Evolutionary conservation across 2,888 invertebrate genomes (phyloP).

Genomic region (Cheilosia grossa): DNA sequence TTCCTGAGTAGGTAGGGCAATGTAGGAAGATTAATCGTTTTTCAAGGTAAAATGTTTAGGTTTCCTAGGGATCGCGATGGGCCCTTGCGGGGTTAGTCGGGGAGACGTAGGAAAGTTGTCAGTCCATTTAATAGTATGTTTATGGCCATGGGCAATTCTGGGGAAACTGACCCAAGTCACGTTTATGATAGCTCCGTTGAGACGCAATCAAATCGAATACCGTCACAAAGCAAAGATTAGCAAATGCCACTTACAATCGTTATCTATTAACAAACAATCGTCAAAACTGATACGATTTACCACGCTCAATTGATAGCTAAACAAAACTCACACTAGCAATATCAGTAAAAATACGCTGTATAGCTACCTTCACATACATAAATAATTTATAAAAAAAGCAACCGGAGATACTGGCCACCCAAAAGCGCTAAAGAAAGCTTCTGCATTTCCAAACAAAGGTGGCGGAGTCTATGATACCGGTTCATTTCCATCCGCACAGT

Average conservation of each 20-base stretch:
- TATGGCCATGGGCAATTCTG: too few relatives aligned
- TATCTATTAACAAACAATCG: background rate
- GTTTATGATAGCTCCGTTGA: background rate
- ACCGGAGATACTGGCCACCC: too few relatives aligned
- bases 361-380: background rate
- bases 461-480: background rate
- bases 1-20: too few relatives aligned
- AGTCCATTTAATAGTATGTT: too few relatives aligned
- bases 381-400: too few relatives aligned
- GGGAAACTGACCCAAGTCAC: too few relatives aligned
- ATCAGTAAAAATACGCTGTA: conserved; percentile 9
- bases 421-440: conserved; percentile 25
- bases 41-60: too few relatives aligned
- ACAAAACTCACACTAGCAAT: background rate
- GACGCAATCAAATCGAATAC: conserved; percentile 1
- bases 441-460: conserved; percentile 37
- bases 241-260: background rate
- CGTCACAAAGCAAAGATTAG: conserved; percentile 3
- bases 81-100: too few relatives aligned
- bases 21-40: too few relatives aligned
- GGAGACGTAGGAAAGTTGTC: too few relatives aligned
- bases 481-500: conserved; percentile 8
- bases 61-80: too few relatives aligned
- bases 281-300: conserved; percentile 2
- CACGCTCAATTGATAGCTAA: conserved; percentile 6